phyloP scores from a whole-genome alignment of 2,113 vertebrate genomes.

The Corythornis vintsioides region DNA sequence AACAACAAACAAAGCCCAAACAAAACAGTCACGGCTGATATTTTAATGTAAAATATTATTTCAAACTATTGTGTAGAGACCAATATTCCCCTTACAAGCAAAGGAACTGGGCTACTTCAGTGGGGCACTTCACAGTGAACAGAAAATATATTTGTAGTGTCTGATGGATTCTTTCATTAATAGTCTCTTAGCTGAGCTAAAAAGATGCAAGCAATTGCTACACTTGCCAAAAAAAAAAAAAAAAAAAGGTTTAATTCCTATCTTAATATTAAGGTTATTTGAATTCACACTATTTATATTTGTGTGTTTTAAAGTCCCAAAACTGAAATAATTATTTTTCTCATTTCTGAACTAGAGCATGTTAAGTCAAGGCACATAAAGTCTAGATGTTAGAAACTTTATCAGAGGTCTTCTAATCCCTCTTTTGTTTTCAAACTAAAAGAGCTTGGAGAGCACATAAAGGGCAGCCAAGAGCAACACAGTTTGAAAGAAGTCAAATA shows the following conservation, averaged over 20 bases:
- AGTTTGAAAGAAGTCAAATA: not conserved
- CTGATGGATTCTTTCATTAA: not conserved
- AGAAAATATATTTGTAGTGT: not conserved
- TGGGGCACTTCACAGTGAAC: not conserved
- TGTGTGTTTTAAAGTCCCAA: not conserved
- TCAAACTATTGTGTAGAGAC: not conserved
- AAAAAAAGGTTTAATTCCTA: not conserved
- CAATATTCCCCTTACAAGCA: not conserved
- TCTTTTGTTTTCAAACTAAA: not conserved
- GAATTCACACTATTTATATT: not conserved
- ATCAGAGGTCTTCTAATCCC: not conserved
- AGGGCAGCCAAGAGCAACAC: not conserved
- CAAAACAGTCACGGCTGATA: not conserved
- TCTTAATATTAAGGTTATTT: not conserved
- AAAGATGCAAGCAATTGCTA: not conserved
- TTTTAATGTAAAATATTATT: not conserved
- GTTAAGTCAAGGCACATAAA: not conserved
- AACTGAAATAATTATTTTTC: not conserved
- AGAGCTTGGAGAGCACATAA: not conserved
- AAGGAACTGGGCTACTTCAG: not conserved
- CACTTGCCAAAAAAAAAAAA: not conserved
- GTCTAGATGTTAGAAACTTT: not conserved
- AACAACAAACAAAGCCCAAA: too few relatives aligned
- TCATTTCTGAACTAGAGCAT: not conserved
- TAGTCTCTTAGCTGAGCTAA: not conserved